Conservation (phyloP, 2,888 invertebrate genomes). For the Mellilla xanthometata region DNA sequence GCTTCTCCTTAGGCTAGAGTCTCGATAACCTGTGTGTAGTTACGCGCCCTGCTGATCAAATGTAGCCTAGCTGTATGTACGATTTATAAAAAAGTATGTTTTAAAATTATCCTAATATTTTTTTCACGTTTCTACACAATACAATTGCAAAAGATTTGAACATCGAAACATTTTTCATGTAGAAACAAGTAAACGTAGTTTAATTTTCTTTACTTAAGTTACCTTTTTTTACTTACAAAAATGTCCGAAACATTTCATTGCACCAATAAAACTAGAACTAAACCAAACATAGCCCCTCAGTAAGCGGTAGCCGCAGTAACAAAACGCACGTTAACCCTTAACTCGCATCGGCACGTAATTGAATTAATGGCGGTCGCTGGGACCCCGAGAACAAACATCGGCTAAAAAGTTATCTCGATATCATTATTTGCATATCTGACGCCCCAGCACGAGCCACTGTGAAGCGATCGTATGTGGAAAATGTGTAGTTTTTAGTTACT, state of each 20-base stretch:
- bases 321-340: slow-evolving; percentile 15
- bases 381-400: slow-evolving; percentile 51
- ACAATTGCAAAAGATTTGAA: no score
- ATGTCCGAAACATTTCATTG: not conserved
- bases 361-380: slow-evolving; percentile 54
- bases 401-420: slow-evolving; percentile 60
- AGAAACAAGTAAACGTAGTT: no score
- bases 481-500: not conserved
- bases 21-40: no score
- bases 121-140: no score
- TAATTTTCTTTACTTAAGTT: no score
- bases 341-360: slow-evolving; percentile 60
- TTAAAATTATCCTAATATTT: no score
- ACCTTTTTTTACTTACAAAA: not conserved
- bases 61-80: no score
- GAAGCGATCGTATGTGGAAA: slow-evolving; percentile 9
- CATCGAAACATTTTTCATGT: no score
- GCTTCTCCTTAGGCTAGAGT: no score
- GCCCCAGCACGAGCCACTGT: slow-evolving; percentile 15
- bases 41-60: no score
- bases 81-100: no score
- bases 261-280: slow-evolving; percentile 37
- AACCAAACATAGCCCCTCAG: slow-evolving; percentile 12
- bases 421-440: slow-evolving; percentile 55
- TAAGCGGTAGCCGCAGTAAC: not conserved